These are phyloP conservation scores for Melanerpes formicivorus DNA, from an alignment of 2,113 vertebrate genomes.

Conservation along the genomic window DNA sequence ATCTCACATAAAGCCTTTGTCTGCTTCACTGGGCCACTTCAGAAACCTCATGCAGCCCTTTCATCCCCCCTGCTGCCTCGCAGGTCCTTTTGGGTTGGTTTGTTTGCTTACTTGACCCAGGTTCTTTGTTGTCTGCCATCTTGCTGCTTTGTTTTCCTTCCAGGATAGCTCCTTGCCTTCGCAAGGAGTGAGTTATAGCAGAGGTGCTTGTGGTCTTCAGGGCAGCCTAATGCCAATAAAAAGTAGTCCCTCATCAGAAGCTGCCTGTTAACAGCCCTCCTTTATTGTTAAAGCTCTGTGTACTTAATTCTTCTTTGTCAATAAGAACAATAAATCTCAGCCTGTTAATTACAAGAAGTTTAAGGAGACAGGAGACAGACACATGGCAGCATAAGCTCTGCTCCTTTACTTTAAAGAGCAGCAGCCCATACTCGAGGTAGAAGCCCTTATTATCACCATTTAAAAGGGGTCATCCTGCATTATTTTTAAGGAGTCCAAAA, in stretches of 20 bases:
- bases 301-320: constrained; percentile 69
- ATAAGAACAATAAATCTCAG: constrained; percentile 63
- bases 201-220: constrained; percentile 70
- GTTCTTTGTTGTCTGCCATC: constrained; percentile 25
- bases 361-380: constrained; percentile 11
- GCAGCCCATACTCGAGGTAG: not conserved
- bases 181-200: constrained; percentile 45
- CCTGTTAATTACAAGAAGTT: constrained; percentile 61
- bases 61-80: constrained; percentile 13
- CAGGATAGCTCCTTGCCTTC: constrained; percentile 36
- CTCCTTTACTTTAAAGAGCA: not conserved
- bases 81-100: not conserved
- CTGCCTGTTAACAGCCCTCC: constrained; percentile 69
- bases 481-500: not conserved
- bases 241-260: constrained; percentile 54
- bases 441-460: constrained; percentile 19
- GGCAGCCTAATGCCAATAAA: constrained; percentile 58
- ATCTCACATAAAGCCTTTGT: constrained; percentile 18
- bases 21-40: constrained; percentile 10
- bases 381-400: not conserved
- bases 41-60: not conserved
- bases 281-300: constrained; percentile 66
- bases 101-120: constrained; percentile 40
- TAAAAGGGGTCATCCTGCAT: not conserved
- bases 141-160: constrained; percentile 31